phyloP scores from a whole-genome alignment of 2,797 vertebrate species.

The Perdix hodgsoniae region DNA sequence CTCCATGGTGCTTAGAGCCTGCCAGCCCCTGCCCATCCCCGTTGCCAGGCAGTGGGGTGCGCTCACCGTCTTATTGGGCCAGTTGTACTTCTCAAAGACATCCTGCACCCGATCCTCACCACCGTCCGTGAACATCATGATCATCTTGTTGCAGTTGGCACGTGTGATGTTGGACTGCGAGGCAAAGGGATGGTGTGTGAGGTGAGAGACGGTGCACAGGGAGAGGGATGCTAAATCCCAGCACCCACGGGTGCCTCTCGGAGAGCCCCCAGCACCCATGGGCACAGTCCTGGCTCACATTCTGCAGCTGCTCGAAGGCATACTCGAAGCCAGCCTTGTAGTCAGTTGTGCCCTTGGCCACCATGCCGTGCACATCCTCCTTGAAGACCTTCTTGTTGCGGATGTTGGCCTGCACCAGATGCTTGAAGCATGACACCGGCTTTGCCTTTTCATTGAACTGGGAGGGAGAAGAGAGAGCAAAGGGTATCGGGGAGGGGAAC shows the following conservation, averaged over 20 bases:
- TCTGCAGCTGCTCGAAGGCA: conserved; percentile 97
- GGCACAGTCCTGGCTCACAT: conserved; percentile 83
- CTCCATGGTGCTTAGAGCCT: background rate
- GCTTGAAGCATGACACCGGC: conserved; percentile 93
- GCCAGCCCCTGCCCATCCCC: background rate
- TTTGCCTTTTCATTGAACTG: conserved; percentile 97
- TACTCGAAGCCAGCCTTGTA: conserved; percentile 98
- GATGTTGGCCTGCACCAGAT: conserved; percentile 96
- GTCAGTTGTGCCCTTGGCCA: conserved; percentile 96
- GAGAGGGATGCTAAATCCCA: background rate
- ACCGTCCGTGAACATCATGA: conserved; percentile 99
- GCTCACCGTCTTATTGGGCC: conserved; percentile 97
- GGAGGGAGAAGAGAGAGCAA: background rate
- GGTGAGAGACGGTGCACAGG: background rate
- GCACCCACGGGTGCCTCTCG: background rate
- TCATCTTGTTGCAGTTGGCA: conserved; percentile 99
- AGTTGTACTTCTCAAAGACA: conserved; percentile 98
- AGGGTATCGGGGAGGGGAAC: rapidly evolving
- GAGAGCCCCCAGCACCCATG: background rate
- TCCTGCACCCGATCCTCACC: conserved; percentile 97
- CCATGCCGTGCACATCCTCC: conserved; percentile 92
- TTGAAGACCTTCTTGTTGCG: conserved; percentile 99
- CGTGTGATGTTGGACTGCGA: conserved; percentile 91
- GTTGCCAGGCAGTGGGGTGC: background rate
- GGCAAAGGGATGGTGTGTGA: conserved; percentile 4